Conservation (phyloP, 1,140 invertebrate genomes). For the Panagrolaimus sp. region DNA sequence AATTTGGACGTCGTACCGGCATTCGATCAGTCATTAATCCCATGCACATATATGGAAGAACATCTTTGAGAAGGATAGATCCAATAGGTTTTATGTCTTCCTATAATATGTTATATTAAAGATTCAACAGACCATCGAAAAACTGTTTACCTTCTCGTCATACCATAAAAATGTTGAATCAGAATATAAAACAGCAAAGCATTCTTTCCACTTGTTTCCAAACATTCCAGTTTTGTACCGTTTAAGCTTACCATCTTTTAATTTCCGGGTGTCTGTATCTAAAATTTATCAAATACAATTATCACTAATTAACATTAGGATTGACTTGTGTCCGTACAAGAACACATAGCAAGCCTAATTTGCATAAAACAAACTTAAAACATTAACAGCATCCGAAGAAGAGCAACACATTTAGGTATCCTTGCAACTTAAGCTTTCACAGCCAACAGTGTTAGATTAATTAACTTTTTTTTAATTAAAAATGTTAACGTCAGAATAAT, state of each 20-base stretch:
- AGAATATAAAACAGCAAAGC: slow-evolving; percentile 27
- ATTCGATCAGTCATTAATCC: slow-evolving; percentile 21
- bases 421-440: too few species aligned
- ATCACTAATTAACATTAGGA: too few species aligned
- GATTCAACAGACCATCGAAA: too few species aligned
- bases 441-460: too few species aligned
- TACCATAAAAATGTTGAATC: slow-evolving; percentile 39
- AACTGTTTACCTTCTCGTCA: slow-evolving; percentile 28
- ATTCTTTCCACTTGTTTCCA: slow-evolving; percentile 36
- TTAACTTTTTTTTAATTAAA: too few species aligned
- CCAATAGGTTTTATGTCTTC: slow-evolving; percentile 12
- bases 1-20: slow-evolving; percentile 20
- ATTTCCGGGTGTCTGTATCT: slow-evolving; percentile 32
- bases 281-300: neutral
- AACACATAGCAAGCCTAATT: too few species aligned
- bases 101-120: neutral
- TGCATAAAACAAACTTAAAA: too few species aligned
- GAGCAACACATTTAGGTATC: too few species aligned
- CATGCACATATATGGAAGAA: slow-evolving; percentile 29
- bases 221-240: slow-evolving; percentile 37
- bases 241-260: slow-evolving; percentile 40
- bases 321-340: too few species aligned
- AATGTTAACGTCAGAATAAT: too few species aligned
- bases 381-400: too few species aligned
- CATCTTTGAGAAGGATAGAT: slow-evolving; percentile 24